phyloP scores from a whole-genome alignment of 2,113 vertebrate genomes.

The Phylloscopus trochiloides region DNA sequence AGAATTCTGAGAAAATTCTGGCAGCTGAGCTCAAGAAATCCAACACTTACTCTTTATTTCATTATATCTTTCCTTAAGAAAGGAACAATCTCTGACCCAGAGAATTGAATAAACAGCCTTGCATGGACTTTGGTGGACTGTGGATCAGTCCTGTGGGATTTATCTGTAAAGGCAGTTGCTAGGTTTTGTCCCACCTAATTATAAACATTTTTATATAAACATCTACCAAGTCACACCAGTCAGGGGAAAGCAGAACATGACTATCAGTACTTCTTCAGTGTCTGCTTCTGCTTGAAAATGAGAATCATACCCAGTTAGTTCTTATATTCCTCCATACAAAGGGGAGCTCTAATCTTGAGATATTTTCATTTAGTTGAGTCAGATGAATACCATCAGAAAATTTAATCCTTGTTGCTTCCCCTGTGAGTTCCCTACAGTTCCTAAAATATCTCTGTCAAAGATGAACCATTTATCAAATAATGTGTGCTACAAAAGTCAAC shows the following conservation, averaged over 20 bases:
- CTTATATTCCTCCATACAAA: background rate
- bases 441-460: background rate
- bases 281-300: background rate
- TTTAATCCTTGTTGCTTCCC: background rate
- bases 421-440: background rate
- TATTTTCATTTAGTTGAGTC: background rate
- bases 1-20: background rate
- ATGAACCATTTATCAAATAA: background rate
- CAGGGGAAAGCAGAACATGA: background rate
- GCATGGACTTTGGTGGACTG: background rate
- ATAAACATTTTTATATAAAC: background rate
- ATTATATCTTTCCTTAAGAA: background rate
- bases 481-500: background rate
- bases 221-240: background rate
- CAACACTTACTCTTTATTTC: background rate
- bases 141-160: background rate
- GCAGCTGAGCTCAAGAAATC: background rate
- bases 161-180: background rate
- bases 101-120: background rate
- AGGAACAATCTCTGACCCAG: background rate
- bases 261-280: background rate
- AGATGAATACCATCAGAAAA: background rate
- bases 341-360: background rate
- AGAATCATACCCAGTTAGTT: background rate
- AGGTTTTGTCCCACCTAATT: background rate